phyloP scores from a whole-genome alignment of 2,113 vertebrate genomes.

The Otus sunia region DNA sequence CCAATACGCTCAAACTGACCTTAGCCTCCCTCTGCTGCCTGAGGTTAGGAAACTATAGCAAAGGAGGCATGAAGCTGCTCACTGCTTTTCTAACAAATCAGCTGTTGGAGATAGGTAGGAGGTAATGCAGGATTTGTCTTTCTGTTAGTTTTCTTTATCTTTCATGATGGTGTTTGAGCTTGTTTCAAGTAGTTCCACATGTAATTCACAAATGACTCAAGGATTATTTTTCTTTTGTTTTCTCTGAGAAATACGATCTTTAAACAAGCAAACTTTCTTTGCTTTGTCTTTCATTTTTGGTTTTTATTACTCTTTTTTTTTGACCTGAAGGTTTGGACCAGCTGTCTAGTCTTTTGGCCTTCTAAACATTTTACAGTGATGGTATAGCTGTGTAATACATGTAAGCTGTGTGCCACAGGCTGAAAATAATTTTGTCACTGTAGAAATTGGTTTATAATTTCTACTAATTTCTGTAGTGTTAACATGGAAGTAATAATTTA shows the following conservation, averaged over 20 bases:
- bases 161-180: not conserved
- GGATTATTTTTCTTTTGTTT: not conserved
- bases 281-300: not conserved
- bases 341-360: not conserved
- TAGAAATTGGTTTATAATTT: not conserved
- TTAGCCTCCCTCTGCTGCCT: not conserved
- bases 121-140: not conserved
- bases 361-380: not conserved
- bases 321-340: not conserved
- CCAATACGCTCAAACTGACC: not conserved
- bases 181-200: not conserved
- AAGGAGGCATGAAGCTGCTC: not conserved
- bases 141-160: not conserved
- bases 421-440: not conserved
- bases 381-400: not conserved
- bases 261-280: not conserved
- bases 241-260: not conserved
- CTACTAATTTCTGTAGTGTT: not conserved
- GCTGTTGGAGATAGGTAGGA: not conserved
- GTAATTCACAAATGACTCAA: not conserved
- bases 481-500: not conserved
- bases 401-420: not conserved
- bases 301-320: not conserved
- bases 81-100: not conserved
- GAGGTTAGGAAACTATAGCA: not conserved